Base-by-base conservation (phyloP, 2,113 vertebrate species). In the Enhydra lutris region DNA sequence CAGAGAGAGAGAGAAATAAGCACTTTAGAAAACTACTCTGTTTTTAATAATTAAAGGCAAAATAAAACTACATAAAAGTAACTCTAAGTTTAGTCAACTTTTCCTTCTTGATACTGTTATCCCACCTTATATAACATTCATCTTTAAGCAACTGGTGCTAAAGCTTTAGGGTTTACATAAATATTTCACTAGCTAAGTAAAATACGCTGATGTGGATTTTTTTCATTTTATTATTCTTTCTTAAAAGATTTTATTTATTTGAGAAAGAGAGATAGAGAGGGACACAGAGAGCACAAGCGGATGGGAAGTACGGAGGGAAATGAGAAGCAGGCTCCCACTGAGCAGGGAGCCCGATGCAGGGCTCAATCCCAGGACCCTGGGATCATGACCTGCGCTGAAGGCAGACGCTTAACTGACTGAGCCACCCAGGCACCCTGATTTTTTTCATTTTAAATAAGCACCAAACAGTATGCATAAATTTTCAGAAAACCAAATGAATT, bases 41-140 rank as follows among this genome's bases (percentile, higher is more conserved):
- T 80, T 10, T 89, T 59, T 26, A 93, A 93, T 59, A 98, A 55
- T 29, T 11, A 90, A 92, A 96, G 23, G 6, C 42, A 84, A 91
- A 95, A 80, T 85, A 89, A 85, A 96, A 14, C 63, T 61, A 42
- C 95, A 57, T 65, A 95, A 67, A 95, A 93, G 9, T 67, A 71
- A 88, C 14, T 67, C 67, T 57, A 67, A 36, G 6, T 50, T n/a
- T 34, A 84, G 42, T 26, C 36, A 91, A 59, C 52, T 74, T 95
- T 91, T 67, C 67, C 74, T 86, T 90, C 69, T 79, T 65, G 6
- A 84, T 42, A 85, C 24, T 26, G 3, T 73, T 87, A 71, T 71
- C 17, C 34, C 6, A 71, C 21, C 42, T 94, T 85, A 36, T 50
- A n/a, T 93, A 31, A 83, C 15, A 96, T 20, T 86, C 29, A 76